Evolutionary conservation across 2,888 invertebrate species (phyloP).

Genomic region (Apocheima hispidaria): DNA sequence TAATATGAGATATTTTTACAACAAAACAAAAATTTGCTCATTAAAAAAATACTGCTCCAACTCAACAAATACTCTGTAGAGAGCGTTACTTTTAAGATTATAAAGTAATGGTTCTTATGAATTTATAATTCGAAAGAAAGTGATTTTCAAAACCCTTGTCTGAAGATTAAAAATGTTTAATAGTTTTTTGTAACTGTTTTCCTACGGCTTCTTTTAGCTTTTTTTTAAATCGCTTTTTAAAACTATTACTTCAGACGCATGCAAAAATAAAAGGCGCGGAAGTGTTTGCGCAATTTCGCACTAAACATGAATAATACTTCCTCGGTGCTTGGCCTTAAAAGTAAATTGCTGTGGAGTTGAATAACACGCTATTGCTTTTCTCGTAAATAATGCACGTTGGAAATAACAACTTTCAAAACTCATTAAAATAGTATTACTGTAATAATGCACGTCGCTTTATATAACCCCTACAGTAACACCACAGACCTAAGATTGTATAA

Average conservation of each 20-base stretch:
- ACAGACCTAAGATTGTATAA: no score
- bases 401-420: slow-evolving; percentile 47
- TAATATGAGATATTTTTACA: slow-evolving; percentile 36
- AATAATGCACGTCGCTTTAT: background rate
- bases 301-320: slow-evolving; percentile 41
- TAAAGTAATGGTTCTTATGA: slow-evolving; percentile 18
- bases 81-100: slow-evolving; percentile 15
- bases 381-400: slow-evolving; percentile 50
- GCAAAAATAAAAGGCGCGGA: slow-evolving; percentile 13
- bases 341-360: slow-evolving; percentile 54
- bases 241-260: slow-evolving; percentile 13
- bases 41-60: slow-evolving; percentile 19
- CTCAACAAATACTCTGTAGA: slow-evolving; percentile 25
- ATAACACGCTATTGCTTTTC: slow-evolving; percentile 55
- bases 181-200: background rate
- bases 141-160: background rate
- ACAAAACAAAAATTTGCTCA: slow-evolving; percentile 28
- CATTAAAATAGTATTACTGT: slow-evolving; percentile 38
- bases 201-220: background rate
- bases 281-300: slow-evolving; percentile 25
- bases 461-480: background rate
- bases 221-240: background rate
- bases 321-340: slow-evolving; percentile 52
- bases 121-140: slow-evolving; percentile 12
- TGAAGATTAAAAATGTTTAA: background rate